Percentiles rank a stretch among this genome's conserved stretches.
Evolutionary conservation across 2,888 invertebrate species (phyloP).

Genomic region (Volucella bombylans): DNA sequence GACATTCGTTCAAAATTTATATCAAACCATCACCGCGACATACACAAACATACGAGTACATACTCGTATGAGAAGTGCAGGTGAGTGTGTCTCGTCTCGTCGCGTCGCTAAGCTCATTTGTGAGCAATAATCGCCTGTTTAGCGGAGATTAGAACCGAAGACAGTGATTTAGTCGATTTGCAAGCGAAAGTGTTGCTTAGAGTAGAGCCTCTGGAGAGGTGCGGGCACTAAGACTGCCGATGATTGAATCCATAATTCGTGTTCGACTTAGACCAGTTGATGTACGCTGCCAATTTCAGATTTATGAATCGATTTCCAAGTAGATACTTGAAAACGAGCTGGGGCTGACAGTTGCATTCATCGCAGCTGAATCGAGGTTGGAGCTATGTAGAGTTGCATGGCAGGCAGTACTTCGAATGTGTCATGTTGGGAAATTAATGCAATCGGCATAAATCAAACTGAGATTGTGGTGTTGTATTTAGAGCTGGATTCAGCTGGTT

Average conservation of each 20-base stretch:
- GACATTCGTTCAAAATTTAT: conserved; percentile 65
- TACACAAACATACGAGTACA: neutral
- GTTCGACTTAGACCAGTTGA: conserved; percentile 67
- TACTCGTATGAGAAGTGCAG: conserved; percentile 31
- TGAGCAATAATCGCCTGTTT: conserved; percentile 69
- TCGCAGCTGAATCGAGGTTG: conserved; percentile 8
- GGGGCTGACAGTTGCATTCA: conserved; percentile 60
- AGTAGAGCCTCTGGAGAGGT: neutral
- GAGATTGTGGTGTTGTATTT: conserved; percentile 12
- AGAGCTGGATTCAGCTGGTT: neutral
- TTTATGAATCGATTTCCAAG: conserved; percentile 68
- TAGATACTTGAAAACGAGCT: conserved; percentile 29
- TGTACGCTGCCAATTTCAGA: conserved; percentile 60
- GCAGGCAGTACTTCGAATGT: conserved; percentile 57
- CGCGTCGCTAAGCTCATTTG: conserved; percentile 60
- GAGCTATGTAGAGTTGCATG: no score
- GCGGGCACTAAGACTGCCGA: conserved; percentile 12
- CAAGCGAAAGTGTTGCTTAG: conserved; percentile 59
- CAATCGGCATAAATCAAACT: conserved; percentile 69
- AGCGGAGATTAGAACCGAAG: conserved; percentile 64
- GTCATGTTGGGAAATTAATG: conserved; percentile 72
- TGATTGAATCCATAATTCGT: conserved; percentile 68
- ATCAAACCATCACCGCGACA: conserved; percentile 29
- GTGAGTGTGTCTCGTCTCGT: conserved; percentile 40
- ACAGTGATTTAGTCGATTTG: conserved; percentile 62